A percentile compares a stretch with the other conserved stretches of the same genome.
Evolutionary conservation across 2,888 invertebrate genomes (phyloP).

Genomic region (Endomychus coccineus): DNA sequence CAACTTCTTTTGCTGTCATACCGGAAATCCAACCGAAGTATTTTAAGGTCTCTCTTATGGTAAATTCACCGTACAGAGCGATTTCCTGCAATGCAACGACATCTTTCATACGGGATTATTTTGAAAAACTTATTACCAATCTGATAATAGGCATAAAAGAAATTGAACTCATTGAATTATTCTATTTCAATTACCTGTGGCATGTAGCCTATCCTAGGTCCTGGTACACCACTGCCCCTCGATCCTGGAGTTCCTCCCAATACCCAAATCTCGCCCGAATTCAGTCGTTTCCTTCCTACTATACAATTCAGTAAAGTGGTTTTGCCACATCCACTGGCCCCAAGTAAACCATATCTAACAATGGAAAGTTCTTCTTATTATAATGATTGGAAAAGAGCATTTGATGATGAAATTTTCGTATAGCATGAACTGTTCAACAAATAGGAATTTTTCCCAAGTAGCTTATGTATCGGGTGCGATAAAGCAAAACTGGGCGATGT

Average conservation of each 20-base stretch:
- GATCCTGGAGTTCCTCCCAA: conserved; percentile 78
- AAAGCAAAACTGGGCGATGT: too few relatives aligned
- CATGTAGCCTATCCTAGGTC: conserved; percentile 72
- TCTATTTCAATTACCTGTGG: conserved; percentile 32
- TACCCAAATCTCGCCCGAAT: conserved; percentile 78
- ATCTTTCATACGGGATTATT: too few relatives aligned
- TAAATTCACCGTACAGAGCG: conserved; percentile 41
- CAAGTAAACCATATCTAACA: conserved; percentile 79
- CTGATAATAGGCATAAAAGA: too few relatives aligned
- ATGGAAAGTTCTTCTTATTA: too few relatives aligned
- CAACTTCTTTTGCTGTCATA: conserved; percentile 36
- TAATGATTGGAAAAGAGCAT: too few relatives aligned
- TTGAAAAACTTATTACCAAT: too few relatives aligned
- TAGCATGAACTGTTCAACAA: too few relatives aligned
- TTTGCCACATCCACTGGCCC: conserved; percentile 87
- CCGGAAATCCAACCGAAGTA: conserved; percentile 42
- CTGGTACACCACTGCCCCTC: conserved; percentile 77
- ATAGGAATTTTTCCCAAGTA: too few relatives aligned
- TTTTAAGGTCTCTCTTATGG: conserved; percentile 39
- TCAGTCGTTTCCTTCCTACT: conserved; percentile 71
- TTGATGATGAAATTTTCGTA: too few relatives aligned
- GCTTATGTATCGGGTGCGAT: too few relatives aligned
- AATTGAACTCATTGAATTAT: too few relatives aligned
- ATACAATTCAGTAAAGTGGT: conserved; percentile 82
- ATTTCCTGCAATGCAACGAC: conserved; percentile 27